phyloP scores from a whole-genome alignment of 2,888 invertebrate genomes.

The Drosophila neoperkinsi region DNA sequence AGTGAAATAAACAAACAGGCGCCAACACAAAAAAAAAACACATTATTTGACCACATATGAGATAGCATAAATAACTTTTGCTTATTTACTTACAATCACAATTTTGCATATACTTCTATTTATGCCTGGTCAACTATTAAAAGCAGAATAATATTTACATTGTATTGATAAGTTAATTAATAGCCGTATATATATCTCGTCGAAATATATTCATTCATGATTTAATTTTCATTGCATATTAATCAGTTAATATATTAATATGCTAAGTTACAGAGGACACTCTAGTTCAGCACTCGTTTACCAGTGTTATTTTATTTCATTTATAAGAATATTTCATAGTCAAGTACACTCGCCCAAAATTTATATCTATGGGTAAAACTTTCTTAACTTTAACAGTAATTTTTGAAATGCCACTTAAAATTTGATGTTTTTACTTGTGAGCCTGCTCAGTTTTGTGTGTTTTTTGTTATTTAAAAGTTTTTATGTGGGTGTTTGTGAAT shows the following conservation, averaged over 20 bases:
- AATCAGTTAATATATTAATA: neutral
- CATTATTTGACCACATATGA: neutral
- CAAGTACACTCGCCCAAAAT: neutral
- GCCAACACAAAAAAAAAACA: neutral
- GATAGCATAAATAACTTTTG: neutral
- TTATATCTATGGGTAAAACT: neutral
- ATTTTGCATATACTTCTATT: neutral
- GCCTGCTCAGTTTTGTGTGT: neutral
- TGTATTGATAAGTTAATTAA: neutral
- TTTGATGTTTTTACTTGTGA: constrained; percentile 5
- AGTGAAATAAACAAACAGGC: constrained; percentile 28
- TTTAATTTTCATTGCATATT: neutral
- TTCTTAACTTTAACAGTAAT: neutral
- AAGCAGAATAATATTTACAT: neutral
- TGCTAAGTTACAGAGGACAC: neutral
- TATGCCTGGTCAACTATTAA: neutral
- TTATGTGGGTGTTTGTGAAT: constrained; percentile 3
- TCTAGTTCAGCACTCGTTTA: neutral
- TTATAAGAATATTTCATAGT: neutral
- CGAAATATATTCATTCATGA: neutral
- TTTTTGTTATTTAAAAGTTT: neutral
- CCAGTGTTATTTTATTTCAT: neutral
- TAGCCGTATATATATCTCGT: neutral
- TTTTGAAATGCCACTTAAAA: constrained; percentile 10
- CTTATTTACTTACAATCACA: neutral